Conservation (phyloP, 2,113 vertebrate genomes). For the Lophotis ruficrista region DNA sequence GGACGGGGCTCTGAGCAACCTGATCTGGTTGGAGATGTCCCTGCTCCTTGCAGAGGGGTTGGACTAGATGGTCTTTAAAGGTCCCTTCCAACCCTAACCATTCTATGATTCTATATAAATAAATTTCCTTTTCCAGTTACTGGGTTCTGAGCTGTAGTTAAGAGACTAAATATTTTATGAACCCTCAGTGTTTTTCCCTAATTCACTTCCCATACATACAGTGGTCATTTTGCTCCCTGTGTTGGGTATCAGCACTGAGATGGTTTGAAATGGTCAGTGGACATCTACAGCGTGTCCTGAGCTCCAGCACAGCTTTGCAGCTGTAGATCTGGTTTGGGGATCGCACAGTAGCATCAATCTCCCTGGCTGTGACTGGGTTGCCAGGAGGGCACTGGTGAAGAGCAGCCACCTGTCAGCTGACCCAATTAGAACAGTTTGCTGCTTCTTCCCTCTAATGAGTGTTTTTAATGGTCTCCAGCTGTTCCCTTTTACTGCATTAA, state of each 20-base stretch:
- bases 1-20: too few species aligned
- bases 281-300: accelerated
- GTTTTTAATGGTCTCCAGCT: constrained; percentile 57
- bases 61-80: too few species aligned
- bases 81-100: too few species aligned
- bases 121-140: background rate
- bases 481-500: constrained; percentile 32
- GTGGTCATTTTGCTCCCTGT: background rate
- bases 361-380: background rate
- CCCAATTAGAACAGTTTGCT: constrained; percentile 34
- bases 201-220: accelerated
- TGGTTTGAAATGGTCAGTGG: background rate
- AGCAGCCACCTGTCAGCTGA: constrained; percentile 69
- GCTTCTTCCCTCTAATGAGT: constrained; percentile 42
- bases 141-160: background rate
- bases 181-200: background rate
- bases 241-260: accelerated
- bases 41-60: too few species aligned
- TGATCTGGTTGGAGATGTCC: too few species aligned
- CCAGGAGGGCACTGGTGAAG: background rate
- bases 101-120: background rate
- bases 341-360: background rate
- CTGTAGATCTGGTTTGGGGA: background rate
- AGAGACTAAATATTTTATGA: background rate
- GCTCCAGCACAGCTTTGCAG: background rate